Conservation (phyloP, 2,888 invertebrate species). For the Himalopsyche kuldschensis region DNA sequence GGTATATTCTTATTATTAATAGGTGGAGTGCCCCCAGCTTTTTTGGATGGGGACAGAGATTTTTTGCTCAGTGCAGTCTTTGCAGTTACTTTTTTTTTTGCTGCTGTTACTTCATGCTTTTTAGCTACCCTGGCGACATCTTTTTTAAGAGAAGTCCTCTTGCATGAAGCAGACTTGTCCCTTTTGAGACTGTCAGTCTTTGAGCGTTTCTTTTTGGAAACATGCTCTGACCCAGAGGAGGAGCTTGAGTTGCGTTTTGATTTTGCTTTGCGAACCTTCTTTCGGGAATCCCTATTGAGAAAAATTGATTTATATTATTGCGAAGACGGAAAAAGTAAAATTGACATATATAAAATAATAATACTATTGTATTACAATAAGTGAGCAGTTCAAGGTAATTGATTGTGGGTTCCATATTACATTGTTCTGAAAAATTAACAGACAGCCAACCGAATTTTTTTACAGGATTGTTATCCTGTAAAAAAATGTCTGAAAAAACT, state of each 20-base stretch:
- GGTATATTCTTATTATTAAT: constrained; percentile 53
- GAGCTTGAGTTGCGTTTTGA: constrained; percentile 63
- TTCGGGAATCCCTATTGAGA: constrained; percentile 52
- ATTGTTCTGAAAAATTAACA: too few relatives aligned
- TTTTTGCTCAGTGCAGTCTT: constrained; percentile 46
- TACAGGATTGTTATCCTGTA: too few relatives aligned
- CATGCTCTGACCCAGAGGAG: constrained; percentile 67
- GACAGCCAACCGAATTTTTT: too few relatives aligned
- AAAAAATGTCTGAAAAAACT: too few relatives aligned
- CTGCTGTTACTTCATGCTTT: constrained; percentile 48
- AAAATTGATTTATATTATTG: background rate
- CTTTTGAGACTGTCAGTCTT: constrained; percentile 52
- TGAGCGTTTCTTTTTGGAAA: constrained; percentile 58
- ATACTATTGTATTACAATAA: too few relatives aligned
- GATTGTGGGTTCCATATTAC: too few relatives aligned
- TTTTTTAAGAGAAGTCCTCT: constrained; percentile 49
- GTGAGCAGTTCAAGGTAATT: too few relatives aligned
- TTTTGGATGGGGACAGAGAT: constrained; percentile 57
- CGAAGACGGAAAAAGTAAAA: too few relatives aligned
- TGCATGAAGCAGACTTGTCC: constrained; percentile 51
- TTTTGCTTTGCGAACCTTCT: constrained; percentile 59
- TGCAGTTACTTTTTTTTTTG: constrained; percentile 34
- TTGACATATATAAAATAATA: too few relatives aligned
- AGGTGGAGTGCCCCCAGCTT: constrained; percentile 58
- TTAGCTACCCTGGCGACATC: constrained; percentile 51